phyloP scores from a whole-genome alignment of 2,888 invertebrate species.

The Hydriomena furcata region DNA sequence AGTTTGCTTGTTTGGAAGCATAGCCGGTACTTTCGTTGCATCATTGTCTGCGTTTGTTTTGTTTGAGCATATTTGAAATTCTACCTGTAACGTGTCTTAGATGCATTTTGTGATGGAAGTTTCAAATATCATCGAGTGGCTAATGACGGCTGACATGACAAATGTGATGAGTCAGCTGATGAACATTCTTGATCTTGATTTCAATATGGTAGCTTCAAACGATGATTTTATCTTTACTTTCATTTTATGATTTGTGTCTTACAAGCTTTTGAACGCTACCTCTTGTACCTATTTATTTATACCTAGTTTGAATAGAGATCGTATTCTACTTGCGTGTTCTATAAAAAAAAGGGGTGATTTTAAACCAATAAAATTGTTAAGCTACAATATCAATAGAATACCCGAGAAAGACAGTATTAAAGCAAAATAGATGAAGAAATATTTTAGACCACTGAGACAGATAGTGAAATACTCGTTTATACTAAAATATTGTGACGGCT shows the following conservation, averaged over 20 bases:
- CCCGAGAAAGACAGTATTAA: slow-evolving; percentile 24
- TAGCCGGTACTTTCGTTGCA: slow-evolving; percentile 28
- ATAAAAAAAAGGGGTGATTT: not conserved
- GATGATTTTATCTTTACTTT: slow-evolving; percentile 6
- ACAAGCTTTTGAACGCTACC: not conserved
- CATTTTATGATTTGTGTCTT: not conserved
- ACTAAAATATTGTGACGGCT: slow-evolving; percentile 82
- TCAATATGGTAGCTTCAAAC: slow-evolving; percentile 5
- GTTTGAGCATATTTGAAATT: slow-evolving; percentile 26
- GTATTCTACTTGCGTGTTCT: not conserved
- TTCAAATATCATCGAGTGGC: not conserved
- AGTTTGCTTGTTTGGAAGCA: slow-evolving; percentile 32
- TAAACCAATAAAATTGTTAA: slow-evolving; percentile 3
- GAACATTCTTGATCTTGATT: slow-evolving; percentile 11
- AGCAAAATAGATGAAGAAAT: slow-evolving; percentile 39
- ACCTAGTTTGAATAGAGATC: not conserved
- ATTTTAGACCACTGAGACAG: slow-evolving; percentile 60
- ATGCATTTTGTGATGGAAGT: slow-evolving; percentile 4
- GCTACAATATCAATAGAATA: slow-evolving; percentile 4
- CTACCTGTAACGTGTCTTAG: slow-evolving; percentile 7
- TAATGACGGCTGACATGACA: slow-evolving; percentile 9
- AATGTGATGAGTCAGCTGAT: slow-evolving; percentile 17
- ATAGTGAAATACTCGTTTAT: slow-evolving; percentile 69
- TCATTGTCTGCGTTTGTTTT: slow-evolving; percentile 26
- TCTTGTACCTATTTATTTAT: no score